Percentiles rank a stretch among this genome's conserved stretches.
Conservation (phyloP, 2,113 vertebrate species). For the Crocuta crocuta region DNA sequence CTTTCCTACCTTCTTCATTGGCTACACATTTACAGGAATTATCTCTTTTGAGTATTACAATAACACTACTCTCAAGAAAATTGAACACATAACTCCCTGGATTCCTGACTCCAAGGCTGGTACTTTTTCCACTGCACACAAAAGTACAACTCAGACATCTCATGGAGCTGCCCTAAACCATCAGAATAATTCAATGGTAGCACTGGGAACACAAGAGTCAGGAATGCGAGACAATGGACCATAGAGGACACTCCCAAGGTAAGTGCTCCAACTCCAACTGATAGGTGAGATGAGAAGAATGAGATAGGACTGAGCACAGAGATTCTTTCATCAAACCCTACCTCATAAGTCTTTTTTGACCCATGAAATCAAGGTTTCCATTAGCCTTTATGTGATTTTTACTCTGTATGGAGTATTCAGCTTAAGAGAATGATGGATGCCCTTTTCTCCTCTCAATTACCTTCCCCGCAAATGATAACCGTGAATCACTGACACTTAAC, state of each 20-base stretch:
- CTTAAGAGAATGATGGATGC: neutral
- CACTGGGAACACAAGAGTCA: neutral
- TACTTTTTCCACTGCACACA: neutral
- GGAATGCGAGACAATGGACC: neutral
- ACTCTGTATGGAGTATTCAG: neutral
- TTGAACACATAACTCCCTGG: neutral
- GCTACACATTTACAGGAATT: neutral
- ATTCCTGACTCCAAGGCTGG: neutral
- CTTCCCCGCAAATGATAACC: neutral
- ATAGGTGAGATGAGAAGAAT: neutral
- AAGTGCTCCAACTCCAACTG: neutral
- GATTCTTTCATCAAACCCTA: neutral
- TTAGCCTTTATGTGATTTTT: neutral
- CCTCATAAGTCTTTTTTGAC: neutral
- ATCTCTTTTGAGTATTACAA: neutral
- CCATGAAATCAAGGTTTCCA: neutral
- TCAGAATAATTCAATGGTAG: neutral
- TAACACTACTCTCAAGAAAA: neutral
- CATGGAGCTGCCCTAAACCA: neutral
- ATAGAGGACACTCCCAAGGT: neutral
- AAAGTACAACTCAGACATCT: neutral
- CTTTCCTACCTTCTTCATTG: neutral
- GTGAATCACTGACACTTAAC: neutral
- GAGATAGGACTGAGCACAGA: neutral
- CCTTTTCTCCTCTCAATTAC: neutral